Evolutionary conservation across 2,113 vertebrate species (phyloP).

Genomic region (Xerus inauris): DNA sequence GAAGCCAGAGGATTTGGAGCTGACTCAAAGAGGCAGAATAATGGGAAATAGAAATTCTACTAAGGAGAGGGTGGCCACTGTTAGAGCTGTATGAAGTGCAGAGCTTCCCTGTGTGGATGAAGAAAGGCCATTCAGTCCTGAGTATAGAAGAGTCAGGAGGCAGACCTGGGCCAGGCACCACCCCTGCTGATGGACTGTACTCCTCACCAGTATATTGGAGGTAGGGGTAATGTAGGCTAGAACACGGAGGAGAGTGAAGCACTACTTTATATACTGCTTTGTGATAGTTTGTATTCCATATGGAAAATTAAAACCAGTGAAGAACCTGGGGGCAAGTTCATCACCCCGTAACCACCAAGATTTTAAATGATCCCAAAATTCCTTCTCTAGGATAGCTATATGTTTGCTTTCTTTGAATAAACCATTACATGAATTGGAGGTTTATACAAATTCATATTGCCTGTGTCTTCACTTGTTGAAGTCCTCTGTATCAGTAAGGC

Average conservation of each 20-base stretch:
- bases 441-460: not conserved
- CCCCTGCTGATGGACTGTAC: too few species aligned
- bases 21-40: slow-evolving; percentile 36
- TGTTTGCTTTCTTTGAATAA: not conserved
- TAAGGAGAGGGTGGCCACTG: not conserved
- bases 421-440: not conserved
- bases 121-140: not conserved
- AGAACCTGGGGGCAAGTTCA: not conserved
- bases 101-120: not conserved
- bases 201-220: too few species aligned
- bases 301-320: slow-evolving; percentile 4
- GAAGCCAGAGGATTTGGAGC: slow-evolving; percentile 52
- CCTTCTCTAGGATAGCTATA: not conserved
- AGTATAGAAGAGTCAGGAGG: not conserved
- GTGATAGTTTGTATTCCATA: not conserved
- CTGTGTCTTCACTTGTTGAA: not conserved
- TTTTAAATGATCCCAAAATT: not conserved
- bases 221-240: not conserved
- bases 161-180: not conserved
- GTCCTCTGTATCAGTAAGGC: not conserved
- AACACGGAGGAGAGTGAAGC: not conserved
- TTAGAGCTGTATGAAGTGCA: not conserved
- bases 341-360: not conserved
- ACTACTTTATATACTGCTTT: not conserved
- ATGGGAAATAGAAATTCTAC: slow-evolving; percentile 42